Conservation (phyloP, 2,113 vertebrate species). For the Rhinolophus ferrumequinum region DNA sequence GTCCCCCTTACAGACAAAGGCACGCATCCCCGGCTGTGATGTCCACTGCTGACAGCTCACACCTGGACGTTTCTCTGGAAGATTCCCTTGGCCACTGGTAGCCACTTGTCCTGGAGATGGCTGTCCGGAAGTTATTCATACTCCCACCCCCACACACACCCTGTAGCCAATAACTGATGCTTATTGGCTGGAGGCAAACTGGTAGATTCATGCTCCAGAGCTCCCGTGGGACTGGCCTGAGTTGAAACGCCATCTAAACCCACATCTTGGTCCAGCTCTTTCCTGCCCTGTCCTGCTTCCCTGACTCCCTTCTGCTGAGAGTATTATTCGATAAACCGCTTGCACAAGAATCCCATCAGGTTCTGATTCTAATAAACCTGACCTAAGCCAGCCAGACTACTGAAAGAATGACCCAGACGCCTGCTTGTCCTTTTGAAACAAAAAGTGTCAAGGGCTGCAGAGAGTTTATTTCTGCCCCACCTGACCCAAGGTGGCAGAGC, state of each 20-base stretch:
- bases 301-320: background rate
- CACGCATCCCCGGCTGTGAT: background rate
- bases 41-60: background rate
- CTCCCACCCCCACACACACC: background rate
- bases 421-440: background rate
- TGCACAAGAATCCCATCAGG: background rate
- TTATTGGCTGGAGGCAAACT: background rate
- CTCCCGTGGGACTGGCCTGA: accelerated
- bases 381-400: background rate
- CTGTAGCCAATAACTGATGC: background rate
- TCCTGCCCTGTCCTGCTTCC: background rate
- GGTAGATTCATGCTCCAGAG: background rate
- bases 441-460: background rate
- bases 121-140: background rate
- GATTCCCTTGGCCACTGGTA: background rate
- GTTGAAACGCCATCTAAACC: background rate
- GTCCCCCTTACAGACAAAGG: background rate
- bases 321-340: accelerated
- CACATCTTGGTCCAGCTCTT: background rate
- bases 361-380: background rate
- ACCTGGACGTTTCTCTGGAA: background rate
- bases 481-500: background rate
- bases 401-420: slow-evolving; percentile 5
- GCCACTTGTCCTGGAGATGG: background rate
- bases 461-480: slow-evolving; percentile 55